Evolutionary conservation across 2,888 invertebrate species (phyloP), one percentile per base, ranked within the genome.

Genomic region (Sphinx pinastri): DNA sequence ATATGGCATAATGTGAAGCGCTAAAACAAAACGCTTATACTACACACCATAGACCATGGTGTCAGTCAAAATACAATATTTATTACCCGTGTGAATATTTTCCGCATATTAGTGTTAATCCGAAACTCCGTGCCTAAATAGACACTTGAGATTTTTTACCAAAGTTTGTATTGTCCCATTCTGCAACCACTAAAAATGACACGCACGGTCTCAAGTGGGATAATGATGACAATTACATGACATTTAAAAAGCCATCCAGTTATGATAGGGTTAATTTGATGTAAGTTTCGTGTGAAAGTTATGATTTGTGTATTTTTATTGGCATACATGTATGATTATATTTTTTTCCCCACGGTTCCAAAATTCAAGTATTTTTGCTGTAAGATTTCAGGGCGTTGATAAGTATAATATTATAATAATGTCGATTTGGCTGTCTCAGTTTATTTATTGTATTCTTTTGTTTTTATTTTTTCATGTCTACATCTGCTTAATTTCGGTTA

Each of bases 171-270:
- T 68, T 72, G 73, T 70, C 72, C 72, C 70, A 71, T 70, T 75
- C 72, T 78, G 75, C 77, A 77, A 71, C 75, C 76, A 81, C 81
- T 81, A 78, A 81, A 82, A 63, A 73, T 84, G 90, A 86, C 92
- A 92, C 92, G 90, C 82, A 80, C 82, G 25, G 54, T 5, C 77
- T 90, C 84, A 83, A 92, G 92, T 89, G 87, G 91, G 88, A 91
- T 91, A 81, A 83, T 81, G 81, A 76, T 79, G 77, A 79, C 83
- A 85, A 85, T 86, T 80, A 85, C 78, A 84, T 74, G 75, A 74
- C 81, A 79, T 83, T 88, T 85, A 87, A 84, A 86, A 79, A 81
- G 77, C 79, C 73, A 76, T 77, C 73, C 71, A 73, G 66, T 69
- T 73, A 74, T 77, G 71, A 80, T 81, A 82, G 84, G 84, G 83